Conservation (phyloP, 92 coral and sea anemone species). For the Palythoa heliodiscus region DNA sequence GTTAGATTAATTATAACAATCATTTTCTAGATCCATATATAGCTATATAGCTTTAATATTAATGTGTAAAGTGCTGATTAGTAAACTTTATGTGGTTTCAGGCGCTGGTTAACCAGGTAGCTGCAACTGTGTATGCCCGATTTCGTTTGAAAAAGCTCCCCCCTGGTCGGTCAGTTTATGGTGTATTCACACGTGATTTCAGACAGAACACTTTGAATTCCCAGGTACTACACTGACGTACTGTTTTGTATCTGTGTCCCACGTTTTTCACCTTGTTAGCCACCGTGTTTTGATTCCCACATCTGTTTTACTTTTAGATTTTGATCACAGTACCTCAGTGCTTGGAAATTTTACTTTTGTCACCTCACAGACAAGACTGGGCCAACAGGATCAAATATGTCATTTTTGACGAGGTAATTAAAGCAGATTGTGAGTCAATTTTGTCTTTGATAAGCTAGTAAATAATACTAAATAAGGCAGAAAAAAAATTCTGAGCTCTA, state of each 20-base stretch:
- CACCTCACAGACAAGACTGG: conserved; percentile 78
- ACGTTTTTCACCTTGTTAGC: background rate
- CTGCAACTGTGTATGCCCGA: conserved; percentile 72
- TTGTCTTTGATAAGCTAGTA: background rate
- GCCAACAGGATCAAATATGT: conserved; percentile 68
- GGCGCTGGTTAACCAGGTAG: conserved; percentile 81
- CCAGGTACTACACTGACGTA: conserved; percentile 55
- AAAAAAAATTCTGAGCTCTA: too few species aligned
- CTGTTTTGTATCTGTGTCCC: background rate
- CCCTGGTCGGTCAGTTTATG: conserved; percentile 62
- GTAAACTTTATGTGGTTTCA: conserved; percentile 14
- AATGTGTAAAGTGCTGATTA: too few species aligned
- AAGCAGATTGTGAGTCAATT: too few species aligned
- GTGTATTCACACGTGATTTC: conserved; percentile 77
- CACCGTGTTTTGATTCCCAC: background rate
- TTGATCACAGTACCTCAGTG: conserved; percentile 83
- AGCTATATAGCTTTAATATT: too few species aligned
- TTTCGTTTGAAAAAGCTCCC: conserved; percentile 61
- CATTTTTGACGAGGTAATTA: conserved; percentile 74
- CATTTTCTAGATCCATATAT: too few species aligned
- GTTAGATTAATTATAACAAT: too few species aligned
- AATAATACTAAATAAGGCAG: too few species aligned
- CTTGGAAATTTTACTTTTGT: conserved; percentile 71
- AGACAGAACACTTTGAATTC: conserved; percentile 56
- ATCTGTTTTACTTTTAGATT: conserved; percentile 49